Evolutionary conservation across 1,140 invertebrate genomes (phyloP), one percentile per base, ranked within the genome.

Genomic region (Ostrea denselamellosa): DNA sequence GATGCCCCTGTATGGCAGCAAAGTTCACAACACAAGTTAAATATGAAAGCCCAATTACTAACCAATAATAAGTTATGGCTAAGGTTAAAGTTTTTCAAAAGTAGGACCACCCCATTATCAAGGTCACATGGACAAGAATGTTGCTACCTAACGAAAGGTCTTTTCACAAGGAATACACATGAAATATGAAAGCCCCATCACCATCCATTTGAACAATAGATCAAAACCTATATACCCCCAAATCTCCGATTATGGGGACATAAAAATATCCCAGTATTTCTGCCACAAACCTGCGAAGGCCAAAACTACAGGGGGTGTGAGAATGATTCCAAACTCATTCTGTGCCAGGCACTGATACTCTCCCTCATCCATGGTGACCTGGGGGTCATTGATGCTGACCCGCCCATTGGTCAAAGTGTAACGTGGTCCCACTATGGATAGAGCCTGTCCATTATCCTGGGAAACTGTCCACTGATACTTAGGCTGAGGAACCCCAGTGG

Each of bases 221-320:
- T 5, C 1, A 5, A 44, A 44, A 44, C 1, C 34, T 44, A 44
- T 44, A 44, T 44, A 44, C 34, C 34, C 34, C 34, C 34, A 5
- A 44, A 44, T 44, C 34, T 44, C 5, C 34, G 34, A 62, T 62
- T n/a, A 62, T 5, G 17, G 19, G 56, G 17, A 2, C 34, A 62
- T 5, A 62, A 19, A 62, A 17, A 62, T 19, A 62, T 53, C 10
- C 34, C 8, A 17, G 86, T 0, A 62, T 25, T 82, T 34, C 8
- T 4, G 54, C 62, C 14, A 83, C 89, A 87, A 88, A 92, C 91
- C 56, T 81, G 91, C 92, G 91, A 92, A 92, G 12, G 90, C 89
- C 5, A 92, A 65, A 1, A 87, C 51, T 0, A 88, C 89, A 17
- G 88, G 82, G 17, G 54, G 53, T 84, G 91, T 91, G 4, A 89